Conservation (phyloP, 2,888 invertebrate genomes). For the Sesamia inferens region DNA sequence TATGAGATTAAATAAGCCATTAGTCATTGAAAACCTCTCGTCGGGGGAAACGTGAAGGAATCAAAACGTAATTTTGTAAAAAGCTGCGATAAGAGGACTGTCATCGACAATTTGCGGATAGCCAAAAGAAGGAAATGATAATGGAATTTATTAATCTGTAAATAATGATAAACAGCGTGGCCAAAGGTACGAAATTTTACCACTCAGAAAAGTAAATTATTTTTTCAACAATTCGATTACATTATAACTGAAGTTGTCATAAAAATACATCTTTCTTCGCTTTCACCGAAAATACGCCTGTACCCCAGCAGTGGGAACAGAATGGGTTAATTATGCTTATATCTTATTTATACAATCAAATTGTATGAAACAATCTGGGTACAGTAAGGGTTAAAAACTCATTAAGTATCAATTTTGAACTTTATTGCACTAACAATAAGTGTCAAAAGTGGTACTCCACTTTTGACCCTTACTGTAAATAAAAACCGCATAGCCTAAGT, state of each 20-base stretch:
- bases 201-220: not conserved
- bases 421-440: too few species aligned
- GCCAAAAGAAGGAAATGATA: slow-evolving; percentile 66
- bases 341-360: not conserved
- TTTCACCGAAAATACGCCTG: too few species aligned
- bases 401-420: too few species aligned
- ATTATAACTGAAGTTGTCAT: not conserved
- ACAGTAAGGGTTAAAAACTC: too few species aligned
- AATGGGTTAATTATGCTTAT: too few species aligned
- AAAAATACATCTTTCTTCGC: not conserved
- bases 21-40: slow-evolving; percentile 71
- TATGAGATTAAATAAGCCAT: slow-evolving; percentile 74
- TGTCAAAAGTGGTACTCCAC: too few species aligned
- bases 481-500: not conserved
- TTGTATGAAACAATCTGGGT: not conserved
- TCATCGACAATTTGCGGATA: slow-evolving; percentile 70
- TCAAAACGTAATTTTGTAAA: slow-evolving; percentile 77
- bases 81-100: slow-evolving; percentile 61
- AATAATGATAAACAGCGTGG: slow-evolving; percentile 36
- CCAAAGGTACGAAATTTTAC: slow-evolving; percentile 27
- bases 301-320: not conserved
- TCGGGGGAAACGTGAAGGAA: slow-evolving; percentile 61
- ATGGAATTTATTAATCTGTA: slow-evolving; percentile 67
- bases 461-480: too few species aligned
- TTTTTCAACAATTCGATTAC: not conserved